Evolutionary conservation across 2,113 vertebrate genomes (phyloP).

Genomic region (Smithornis capensis): DNA sequence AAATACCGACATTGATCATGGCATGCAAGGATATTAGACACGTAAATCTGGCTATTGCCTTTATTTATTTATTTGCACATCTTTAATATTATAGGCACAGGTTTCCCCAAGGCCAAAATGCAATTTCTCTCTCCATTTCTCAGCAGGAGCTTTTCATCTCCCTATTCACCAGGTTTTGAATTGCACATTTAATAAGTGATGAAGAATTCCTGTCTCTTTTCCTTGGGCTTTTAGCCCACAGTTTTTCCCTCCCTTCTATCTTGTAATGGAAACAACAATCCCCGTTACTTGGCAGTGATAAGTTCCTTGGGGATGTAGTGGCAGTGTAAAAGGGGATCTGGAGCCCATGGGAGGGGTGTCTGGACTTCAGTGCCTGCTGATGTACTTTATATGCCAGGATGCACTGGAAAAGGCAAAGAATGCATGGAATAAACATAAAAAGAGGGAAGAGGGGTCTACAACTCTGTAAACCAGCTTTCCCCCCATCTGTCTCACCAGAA

Average conservation of each 20-base stretch:
- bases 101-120: slow-evolving; percentile 32
- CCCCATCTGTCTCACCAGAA: not conserved
- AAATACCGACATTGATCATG: slow-evolving; percentile 14
- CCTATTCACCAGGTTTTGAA: slow-evolving; percentile 60
- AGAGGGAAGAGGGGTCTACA: not conserved
- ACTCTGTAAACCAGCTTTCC: not conserved
- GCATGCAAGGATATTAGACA: slow-evolving; percentile 32
- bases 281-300: not conserved
- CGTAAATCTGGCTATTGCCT: not conserved
- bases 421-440: not conserved
- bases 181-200: slow-evolving; percentile 66
- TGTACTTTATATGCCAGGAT: not conserved
- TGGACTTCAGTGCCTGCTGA: not conserved
- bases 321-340: not conserved
- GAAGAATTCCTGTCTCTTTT: slow-evolving; percentile 55
- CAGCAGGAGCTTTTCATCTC: slow-evolving; percentile 59
- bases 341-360: not conserved
- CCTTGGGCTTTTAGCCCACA: slow-evolving; percentile 3
- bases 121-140: slow-evolving; percentile 56
- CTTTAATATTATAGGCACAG: slow-evolving; percentile 31
- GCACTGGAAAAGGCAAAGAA: not conserved
- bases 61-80: slow-evolving; percentile 51
- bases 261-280: not conserved
- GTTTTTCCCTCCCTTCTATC: not conserved
- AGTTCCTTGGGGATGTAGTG: not conserved